A percentile compares a stretch with the other conserved stretches of the same genome.
These are phyloP conservation scores for Dipus sagitta DNA, from an alignment of 2,797 vertebrate genomes.

Conservation along the genomic window DNA sequence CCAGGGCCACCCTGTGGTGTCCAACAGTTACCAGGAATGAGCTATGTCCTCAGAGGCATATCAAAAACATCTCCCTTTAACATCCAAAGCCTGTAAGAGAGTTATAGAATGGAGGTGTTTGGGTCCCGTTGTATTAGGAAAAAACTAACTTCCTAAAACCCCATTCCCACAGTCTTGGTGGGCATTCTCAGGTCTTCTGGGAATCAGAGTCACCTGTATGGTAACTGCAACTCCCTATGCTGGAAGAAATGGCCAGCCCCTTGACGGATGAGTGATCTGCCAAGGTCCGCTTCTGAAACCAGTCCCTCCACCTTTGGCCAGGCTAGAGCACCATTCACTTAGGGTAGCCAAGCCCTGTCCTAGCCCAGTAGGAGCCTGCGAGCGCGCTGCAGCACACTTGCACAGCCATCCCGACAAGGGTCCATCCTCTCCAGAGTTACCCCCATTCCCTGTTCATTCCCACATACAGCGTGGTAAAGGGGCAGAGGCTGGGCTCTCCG, in stretches of 20 bases:
- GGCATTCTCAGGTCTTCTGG: not conserved
- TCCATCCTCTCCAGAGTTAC: not conserved
- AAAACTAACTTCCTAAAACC: not conserved
- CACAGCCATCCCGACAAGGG: not conserved
- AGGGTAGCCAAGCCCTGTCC: not conserved
- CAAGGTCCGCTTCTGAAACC: not conserved
- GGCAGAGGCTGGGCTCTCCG: not conserved
- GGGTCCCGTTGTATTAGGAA: not conserved
- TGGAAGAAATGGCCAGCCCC: slow-evolving; percentile 5
- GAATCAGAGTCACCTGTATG: not conserved
- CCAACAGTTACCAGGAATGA: not conserved
- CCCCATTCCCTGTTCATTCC: not conserved
- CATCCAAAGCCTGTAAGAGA: not conserved
- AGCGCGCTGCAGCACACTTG: not conserved
- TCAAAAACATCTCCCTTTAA: not conserved
- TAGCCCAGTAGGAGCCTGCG: not conserved
- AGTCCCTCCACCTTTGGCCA: slow-evolving; percentile 22
- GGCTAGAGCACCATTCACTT: not conserved
- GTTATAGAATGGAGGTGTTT: not conserved
- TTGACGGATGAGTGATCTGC: slow-evolving; percentile 9
- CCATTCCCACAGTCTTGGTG: not conserved
- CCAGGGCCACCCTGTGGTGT: not conserved
- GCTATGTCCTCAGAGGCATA: not conserved
- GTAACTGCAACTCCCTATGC: not conserved
- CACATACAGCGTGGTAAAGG: not conserved